Evolutionary conservation across 2,797 vertebrate genomes (phyloP).

Genomic region (Esox masquinongy): DNA sequence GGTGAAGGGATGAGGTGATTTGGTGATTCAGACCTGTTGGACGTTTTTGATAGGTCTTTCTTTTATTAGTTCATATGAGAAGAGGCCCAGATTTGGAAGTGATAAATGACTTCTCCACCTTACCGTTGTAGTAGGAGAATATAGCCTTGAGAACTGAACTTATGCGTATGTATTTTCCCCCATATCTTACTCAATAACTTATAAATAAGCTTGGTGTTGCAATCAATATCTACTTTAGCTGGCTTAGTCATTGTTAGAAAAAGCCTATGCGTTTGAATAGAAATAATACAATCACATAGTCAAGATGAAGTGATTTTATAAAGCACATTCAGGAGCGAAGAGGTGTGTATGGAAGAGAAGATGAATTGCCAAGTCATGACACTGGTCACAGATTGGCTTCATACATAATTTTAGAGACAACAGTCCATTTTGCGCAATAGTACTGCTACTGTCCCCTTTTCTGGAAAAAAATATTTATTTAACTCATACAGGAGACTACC

Average conservation of each 20-base stretch:
- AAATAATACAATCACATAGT: slow-evolving; percentile 60
- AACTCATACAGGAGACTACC: slow-evolving; percentile 52
- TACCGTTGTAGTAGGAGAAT: slow-evolving; percentile 74
- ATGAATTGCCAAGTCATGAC: slow-evolving; percentile 70
- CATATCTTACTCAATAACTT: slow-evolving; percentile 70
- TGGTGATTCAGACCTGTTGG: slow-evolving; percentile 99
- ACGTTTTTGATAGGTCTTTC: slow-evolving; percentile 96
- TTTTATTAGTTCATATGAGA: slow-evolving; percentile 98
- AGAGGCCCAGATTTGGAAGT: slow-evolving; percentile 94
- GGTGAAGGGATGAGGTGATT: slow-evolving; percentile 82
- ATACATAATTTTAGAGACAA: slow-evolving; percentile 72
- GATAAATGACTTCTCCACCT: slow-evolving; percentile 98
- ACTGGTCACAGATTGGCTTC: slow-evolving; percentile 73
- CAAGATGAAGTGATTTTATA: slow-evolving; percentile 42
- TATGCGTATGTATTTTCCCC: slow-evolving; percentile 68
- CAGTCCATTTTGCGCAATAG: slow-evolving; percentile 66
- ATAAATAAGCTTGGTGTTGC: slow-evolving; percentile 74
- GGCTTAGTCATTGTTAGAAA: slow-evolving; percentile 62
- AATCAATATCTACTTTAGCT: slow-evolving; percentile 76
- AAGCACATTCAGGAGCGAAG: slow-evolving; percentile 58
- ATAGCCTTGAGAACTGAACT: slow-evolving; percentile 87
- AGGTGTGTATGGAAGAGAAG: slow-evolving; percentile 58
- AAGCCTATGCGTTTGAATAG: slow-evolving; percentile 56
- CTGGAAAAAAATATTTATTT: slow-evolving; percentile 39
- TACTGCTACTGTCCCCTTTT: slow-evolving; percentile 49